Percentiles rank a stretch among this genome's conserved stretches.
These are phyloP conservation scores for Phymorhynchus buccinoides DNA, from an alignment of 1,140 invertebrate species.

Conservation along the genomic window DNA sequence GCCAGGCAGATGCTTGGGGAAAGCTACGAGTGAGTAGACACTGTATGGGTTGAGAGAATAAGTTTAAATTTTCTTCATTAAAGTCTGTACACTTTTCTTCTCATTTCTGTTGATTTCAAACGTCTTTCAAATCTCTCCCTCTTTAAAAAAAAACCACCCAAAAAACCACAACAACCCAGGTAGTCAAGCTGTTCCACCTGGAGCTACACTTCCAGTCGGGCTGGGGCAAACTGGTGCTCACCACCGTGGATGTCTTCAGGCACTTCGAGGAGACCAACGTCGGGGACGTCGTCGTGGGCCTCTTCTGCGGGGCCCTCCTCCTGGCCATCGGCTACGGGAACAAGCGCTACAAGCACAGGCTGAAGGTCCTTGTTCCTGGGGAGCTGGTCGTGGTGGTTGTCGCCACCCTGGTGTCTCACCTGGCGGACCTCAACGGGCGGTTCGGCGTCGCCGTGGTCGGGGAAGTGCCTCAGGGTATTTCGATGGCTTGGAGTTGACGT, in stretches of 20 bases:
- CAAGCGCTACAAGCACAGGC: slow-evolving; percentile 81
- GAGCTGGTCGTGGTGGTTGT: slow-evolving; percentile 75
- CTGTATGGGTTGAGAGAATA: too few relatives aligned
- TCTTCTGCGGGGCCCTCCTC: slow-evolving; percentile 81
- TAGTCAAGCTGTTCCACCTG: slow-evolving; percentile 81
- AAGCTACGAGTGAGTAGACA: too few relatives aligned
- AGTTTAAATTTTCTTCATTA: too few relatives aligned
- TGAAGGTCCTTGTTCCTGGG: slow-evolving; percentile 84
- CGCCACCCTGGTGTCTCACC: slow-evolving; percentile 36
- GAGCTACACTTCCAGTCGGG: slow-evolving; percentile 43
- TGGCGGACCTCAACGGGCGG: slow-evolving; percentile 37
- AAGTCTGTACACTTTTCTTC: too few relatives aligned
- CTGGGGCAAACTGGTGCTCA: slow-evolving; percentile 57
- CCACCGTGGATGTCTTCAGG: slow-evolving; percentile 60
- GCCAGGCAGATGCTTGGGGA: too few relatives aligned
- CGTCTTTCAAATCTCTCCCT: too few relatives aligned
- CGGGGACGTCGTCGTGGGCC: slow-evolving; percentile 78
- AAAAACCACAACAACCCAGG: too few relatives aligned
- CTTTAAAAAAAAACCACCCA: too few relatives aligned
- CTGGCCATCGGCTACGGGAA: slow-evolving; percentile 85
- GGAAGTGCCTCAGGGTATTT: slow-evolving; percentile 64
- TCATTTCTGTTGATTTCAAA: too few relatives aligned
- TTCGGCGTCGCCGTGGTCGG: slow-evolving; percentile 72
- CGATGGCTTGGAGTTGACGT: too few relatives aligned
- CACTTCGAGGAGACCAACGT: slow-evolving; percentile 58